phyloP scores from a whole-genome alignment of 2,888 invertebrate genomes.

The Xanthia togata region DNA sequence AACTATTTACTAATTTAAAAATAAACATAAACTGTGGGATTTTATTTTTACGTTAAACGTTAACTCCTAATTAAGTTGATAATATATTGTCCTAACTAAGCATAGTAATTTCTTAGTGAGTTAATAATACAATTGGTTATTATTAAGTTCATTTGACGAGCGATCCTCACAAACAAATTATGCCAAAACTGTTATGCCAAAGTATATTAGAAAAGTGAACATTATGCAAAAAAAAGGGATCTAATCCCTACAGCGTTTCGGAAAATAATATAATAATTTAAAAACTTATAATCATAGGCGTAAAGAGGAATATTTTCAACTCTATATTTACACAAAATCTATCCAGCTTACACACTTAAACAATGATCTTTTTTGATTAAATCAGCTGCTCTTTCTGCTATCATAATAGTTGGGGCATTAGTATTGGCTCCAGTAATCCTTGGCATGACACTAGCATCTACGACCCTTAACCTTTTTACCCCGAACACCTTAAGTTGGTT shows the following conservation, averaged over 20 bases:
- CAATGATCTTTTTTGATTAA: slow-evolving; percentile 50
- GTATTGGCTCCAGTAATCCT: slow-evolving; percentile 92
- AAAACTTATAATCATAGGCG: neutral
- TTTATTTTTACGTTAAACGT: neutral
- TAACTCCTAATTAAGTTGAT: neutral
- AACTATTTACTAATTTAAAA: too few relatives aligned
- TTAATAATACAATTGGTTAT: neutral
- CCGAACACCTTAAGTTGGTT: slow-evolving; percentile 91
- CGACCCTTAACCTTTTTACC: slow-evolving; percentile 91
- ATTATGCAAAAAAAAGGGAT: too few relatives aligned
- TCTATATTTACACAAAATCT: neutral
- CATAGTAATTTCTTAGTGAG: neutral
- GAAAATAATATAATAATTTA: neutral
- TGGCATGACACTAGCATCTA: slow-evolving; percentile 94
- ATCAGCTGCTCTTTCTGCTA: slow-evolving; percentile 91
- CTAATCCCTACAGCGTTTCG: neutral
- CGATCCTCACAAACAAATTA: too few relatives aligned
- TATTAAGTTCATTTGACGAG: slow-evolving; percentile 8
- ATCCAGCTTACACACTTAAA: slow-evolving; percentile 3
- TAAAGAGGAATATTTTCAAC: neutral
- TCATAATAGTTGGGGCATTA: slow-evolving; percentile 93
- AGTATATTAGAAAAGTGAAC: too few relatives aligned
- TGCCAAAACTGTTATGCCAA: too few relatives aligned
- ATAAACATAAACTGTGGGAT: too few relatives aligned
- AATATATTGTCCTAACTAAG: neutral